Conservation (phyloP, 2,797 vertebrate genomes). For the Philypnodon macrostomus region DNA sequence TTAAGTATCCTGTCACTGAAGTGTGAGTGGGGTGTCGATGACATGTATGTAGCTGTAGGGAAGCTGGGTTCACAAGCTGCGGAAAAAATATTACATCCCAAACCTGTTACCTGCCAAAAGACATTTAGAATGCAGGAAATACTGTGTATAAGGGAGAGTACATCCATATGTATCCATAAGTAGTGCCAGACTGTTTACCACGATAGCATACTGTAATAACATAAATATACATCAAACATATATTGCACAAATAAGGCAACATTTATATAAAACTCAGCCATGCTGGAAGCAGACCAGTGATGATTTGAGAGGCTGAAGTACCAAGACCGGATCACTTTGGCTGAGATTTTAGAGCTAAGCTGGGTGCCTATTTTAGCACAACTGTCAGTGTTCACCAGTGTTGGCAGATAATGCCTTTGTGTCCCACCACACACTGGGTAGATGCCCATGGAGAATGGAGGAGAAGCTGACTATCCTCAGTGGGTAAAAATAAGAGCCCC, state of each 20-base stretch:
- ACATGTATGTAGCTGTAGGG: constrained; percentile 37
- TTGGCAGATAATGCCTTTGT: constrained; percentile 16
- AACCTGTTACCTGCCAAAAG: constrained; percentile 50
- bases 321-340: constrained; percentile 9
- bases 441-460: constrained; percentile 1
- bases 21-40: too few species aligned
- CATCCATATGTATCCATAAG: constrained; percentile 15
- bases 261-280: not conserved
- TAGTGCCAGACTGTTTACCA: constrained; percentile 10
- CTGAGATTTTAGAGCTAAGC: constrained; percentile 24
- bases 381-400: constrained; percentile 30
- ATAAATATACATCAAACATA: not conserved
- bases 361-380: constrained; percentile 31
- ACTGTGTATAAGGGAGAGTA: constrained; percentile 8
- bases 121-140: constrained; percentile 32
- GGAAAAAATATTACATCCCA: constrained; percentile 41
- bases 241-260: not conserved
- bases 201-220: not conserved
- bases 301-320: constrained; percentile 14
- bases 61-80: constrained; percentile 34
- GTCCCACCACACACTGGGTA: constrained; percentile 12
- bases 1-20: constrained; percentile 23
- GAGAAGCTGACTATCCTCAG: constrained; percentile 4
- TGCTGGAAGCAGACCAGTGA: constrained; percentile 8
- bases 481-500: not conserved